These are phyloP conservation scores for Fistularia commersonii DNA, from an alignment of 2,797 vertebrate genomes.

Conservation along the genomic window DNA sequence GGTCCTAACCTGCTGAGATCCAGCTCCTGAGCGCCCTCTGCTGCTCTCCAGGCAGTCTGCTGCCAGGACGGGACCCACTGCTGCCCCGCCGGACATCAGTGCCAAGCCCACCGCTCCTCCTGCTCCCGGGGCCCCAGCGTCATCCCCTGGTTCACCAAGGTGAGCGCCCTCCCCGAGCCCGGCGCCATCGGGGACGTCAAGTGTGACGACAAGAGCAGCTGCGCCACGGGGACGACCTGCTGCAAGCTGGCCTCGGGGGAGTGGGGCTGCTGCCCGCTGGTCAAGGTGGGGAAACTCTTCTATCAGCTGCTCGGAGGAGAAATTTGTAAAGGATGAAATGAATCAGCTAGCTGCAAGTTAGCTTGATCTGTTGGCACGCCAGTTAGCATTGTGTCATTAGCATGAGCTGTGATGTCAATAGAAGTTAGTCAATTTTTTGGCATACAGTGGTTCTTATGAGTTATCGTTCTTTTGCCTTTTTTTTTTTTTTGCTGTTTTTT, in stretches of 20 bases:
- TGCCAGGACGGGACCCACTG: slow-evolving; percentile 72
- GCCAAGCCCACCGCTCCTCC: slow-evolving; percentile 53
- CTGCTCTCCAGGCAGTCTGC: slow-evolving; percentile 68
- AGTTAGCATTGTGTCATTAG: too few relatives aligned
- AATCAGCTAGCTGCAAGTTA: too few relatives aligned
- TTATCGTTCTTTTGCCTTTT: too few relatives aligned
- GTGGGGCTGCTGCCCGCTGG: slow-evolving; percentile 80
- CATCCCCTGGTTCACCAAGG: slow-evolving; percentile 57
- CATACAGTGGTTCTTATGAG: too few relatives aligned
- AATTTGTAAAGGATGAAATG: background rate
- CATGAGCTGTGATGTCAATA: too few relatives aligned
- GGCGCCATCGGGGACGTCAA: slow-evolving; percentile 47
- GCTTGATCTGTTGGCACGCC: too few relatives aligned
- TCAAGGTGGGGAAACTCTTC: slow-evolving; percentile 56
- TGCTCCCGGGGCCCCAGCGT: slow-evolving; percentile 51
- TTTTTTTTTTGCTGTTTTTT: too few relatives aligned
- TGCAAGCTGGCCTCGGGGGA: slow-evolving; percentile 65
- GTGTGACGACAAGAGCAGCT: slow-evolving; percentile 74
- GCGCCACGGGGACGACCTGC: slow-evolving; percentile 74
- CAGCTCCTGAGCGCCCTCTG: too few relatives aligned
- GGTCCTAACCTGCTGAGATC: too few relatives aligned
- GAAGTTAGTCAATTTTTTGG: too few relatives aligned
- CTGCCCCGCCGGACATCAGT: slow-evolving; percentile 70
- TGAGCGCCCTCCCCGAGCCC: slow-evolving; percentile 19
- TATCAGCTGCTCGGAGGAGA: background rate